Evolutionary conservation across 2,113 vertebrate species (phyloP).

Genomic region (Microtus ochrogaster): DNA sequence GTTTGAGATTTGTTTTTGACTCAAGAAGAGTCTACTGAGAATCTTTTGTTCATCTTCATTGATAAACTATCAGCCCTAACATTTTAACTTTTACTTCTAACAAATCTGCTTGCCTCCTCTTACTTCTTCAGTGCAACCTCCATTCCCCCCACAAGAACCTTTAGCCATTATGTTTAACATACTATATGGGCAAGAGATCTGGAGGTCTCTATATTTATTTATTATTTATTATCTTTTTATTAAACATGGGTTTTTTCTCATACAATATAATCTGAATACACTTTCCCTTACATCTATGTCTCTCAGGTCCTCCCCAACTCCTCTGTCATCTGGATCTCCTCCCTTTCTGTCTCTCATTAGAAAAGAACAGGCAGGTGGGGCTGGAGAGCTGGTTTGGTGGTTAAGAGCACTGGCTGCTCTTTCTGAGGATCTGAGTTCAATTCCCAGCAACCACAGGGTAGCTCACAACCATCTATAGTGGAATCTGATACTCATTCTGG

Average conservation of each 20-base stretch:
- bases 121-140: background rate
- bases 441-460: too few relatives aligned
- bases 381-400: too few relatives aligned
- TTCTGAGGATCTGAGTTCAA: too few relatives aligned
- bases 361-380: background rate
- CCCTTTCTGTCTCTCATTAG: background rate
- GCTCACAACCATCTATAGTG: too few relatives aligned
- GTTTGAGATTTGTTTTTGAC: background rate
- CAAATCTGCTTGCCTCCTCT: background rate
- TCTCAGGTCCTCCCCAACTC: background rate
- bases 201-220: background rate
- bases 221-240: background rate
- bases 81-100: background rate
- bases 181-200: conserved; percentile 11
- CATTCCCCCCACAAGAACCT: background rate
- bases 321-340: background rate
- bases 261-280: background rate
- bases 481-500: too few relatives aligned
- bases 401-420: too few relatives aligned
- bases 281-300: background rate
- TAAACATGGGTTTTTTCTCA: background rate
- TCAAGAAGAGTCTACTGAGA: background rate
- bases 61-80: background rate
- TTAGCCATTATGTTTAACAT: background rate
- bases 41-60: conserved; percentile 1